Evolutionary conservation across 2,888 invertebrate species (phyloP), one percentile per base, ranked within the genome.

Genomic region (Tetrapedia diversipes): DNA sequence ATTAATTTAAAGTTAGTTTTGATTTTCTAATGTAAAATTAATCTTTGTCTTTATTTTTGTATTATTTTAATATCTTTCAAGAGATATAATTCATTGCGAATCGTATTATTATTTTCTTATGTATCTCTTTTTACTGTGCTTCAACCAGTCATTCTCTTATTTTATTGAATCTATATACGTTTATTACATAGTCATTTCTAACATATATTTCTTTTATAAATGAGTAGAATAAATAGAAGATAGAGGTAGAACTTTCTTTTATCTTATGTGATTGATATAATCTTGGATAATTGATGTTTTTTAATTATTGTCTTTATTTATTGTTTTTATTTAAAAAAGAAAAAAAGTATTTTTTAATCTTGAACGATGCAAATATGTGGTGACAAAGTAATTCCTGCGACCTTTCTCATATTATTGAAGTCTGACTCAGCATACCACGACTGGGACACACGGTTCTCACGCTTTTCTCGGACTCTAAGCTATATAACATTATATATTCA

Each of bases 341-440:
- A n/a, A 19, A 27, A 27, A 16, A 22, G 10, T 19, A 47, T 41
- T 24, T 32, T 14, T 49, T 39, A 34, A 70, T 49, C 34, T 63
- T 51, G 59, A 45, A 16, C 10, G 11, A 57, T 39, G 54, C 32
- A 56, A n/a, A 63, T 45, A 61, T 49, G 49, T 16, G n/a, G 22
- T 29, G 59, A 41, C 57, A 43, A 39, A 67, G 47, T 57, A 27
- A 24, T 41, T 66, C 47, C 60, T 79, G 49, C 59, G 39, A 67
- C 32, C 61, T 76, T 73, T 73, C 70, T 68, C 64, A 43, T 80
- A 77, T 79, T 70, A 70, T 72, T 75, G 60, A 60, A 56, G 61
- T 56, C 68, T 74, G 79, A 84, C 59, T 85, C 84, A 75, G 61
- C 78, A 68, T 77, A 79, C 72, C 81, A 67, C 83, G 80, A 80